Evolutionary conservation across 1,140 invertebrate species (phyloP).

Genomic region (Cephus cinctus): DNA sequence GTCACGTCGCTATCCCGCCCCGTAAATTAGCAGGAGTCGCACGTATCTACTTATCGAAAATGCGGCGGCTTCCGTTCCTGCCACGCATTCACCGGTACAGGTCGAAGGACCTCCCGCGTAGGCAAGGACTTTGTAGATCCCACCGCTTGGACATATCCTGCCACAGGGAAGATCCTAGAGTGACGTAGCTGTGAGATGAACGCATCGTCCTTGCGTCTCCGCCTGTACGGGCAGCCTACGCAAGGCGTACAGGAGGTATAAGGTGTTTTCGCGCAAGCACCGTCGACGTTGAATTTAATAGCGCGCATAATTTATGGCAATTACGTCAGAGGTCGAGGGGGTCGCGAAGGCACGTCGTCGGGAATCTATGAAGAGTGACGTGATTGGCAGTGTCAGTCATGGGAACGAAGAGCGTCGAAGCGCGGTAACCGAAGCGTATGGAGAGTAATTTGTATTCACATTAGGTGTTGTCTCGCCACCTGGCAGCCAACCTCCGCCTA

Average conservation of each 20-base stretch:
- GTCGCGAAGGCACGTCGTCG: background rate
- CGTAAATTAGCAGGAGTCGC: constrained; percentile 14
- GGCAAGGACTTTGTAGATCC: no score
- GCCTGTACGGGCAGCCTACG: no score
- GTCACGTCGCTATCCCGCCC: constrained; percentile 24
- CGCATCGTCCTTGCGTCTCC: no score
- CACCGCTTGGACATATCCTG: no score
- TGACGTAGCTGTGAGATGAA: no score
- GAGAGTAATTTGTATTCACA: constrained; percentile 41
- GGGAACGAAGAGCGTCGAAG: constrained; percentile 24
- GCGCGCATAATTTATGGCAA: constrained; percentile 14
- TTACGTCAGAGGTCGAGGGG: no score
- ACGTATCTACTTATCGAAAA: constrained; percentile 17
- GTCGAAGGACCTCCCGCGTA: no score
- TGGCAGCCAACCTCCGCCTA: constrained; percentile 22
- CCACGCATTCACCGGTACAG: no score
- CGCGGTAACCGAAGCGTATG: constrained; percentile 24
- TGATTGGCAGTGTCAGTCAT: constrained; percentile 31
- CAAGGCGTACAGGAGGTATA: background rate
- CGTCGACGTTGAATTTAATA: constrained; percentile 9
- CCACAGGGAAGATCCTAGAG: no score
- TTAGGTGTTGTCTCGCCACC: constrained; percentile 39
- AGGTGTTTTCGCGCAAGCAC: background rate
- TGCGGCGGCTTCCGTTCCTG: constrained; percentile 14
- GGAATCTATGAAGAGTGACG: constrained; percentile 4